A percentile compares a stretch with the other conserved stretches of the same genome.
These are phyloP conservation scores for Verasper variegatus DNA, from an alignment of 2,113 vertebrate genomes.

Conservation along the genomic window DNA sequence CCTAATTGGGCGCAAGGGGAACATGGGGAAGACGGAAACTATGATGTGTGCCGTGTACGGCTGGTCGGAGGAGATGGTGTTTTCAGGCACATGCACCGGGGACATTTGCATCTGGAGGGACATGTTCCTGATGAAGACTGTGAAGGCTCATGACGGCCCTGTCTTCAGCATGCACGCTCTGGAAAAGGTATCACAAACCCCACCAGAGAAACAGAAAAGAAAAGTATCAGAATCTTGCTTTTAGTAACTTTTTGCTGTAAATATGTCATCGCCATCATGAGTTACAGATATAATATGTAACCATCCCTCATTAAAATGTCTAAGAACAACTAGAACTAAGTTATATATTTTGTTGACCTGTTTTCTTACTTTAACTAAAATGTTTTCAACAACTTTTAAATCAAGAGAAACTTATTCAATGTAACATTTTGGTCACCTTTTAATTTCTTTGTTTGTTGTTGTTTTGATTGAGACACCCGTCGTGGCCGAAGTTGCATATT, in stretches of 20 bases:
- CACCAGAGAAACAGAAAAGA: background rate
- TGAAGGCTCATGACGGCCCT: conserved; percentile 98
- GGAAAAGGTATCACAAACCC: conserved; percentile 88
- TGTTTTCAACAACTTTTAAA: too few species aligned
- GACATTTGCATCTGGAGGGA: conserved; percentile 99
- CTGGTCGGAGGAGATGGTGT: conserved; percentile 97
- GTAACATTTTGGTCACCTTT: too few species aligned
- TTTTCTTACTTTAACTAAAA: too few species aligned
- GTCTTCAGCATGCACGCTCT: conserved; percentile 98
- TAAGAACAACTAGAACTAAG: too few species aligned
- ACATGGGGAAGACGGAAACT: conserved; percentile 91
- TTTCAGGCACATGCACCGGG: conserved; percentile 94
- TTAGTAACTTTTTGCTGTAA: background rate
- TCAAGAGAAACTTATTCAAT: too few species aligned
- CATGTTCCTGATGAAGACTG: conserved; percentile 94
- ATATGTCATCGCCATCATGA: too few species aligned
- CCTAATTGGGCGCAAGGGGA: conserved; percentile 94
- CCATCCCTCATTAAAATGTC: too few species aligned
- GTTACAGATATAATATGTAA: too few species aligned
- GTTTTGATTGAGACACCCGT: too few species aligned
- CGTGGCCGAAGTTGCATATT: too few species aligned
- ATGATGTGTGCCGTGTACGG: conserved; percentile 98
- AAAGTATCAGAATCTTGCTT: background rate
- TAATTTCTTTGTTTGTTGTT: too few species aligned
- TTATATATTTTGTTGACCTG: too few species aligned